These are phyloP conservation scores for Cyclina sinensis DNA, from an alignment of 1,140 invertebrate genomes.

Conservation along the genomic window DNA sequence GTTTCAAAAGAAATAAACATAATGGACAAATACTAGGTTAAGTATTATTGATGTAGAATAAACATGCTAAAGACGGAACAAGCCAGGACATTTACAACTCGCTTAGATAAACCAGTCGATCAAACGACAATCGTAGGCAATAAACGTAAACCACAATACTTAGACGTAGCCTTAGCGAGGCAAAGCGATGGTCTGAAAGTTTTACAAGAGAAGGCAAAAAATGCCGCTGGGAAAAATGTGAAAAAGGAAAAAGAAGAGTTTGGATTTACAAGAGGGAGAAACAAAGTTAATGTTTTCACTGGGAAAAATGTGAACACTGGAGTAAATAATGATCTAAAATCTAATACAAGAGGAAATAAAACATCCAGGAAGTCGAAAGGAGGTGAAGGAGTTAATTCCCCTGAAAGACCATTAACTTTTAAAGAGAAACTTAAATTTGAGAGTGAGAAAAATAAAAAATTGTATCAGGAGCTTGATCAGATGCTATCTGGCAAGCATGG, in stretches of 20 bases:
- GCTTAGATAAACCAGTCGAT: conserved; percentile 47
- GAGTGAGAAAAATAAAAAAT: conserved; percentile 56
- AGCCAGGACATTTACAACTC: conserved; percentile 19
- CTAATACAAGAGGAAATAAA: conserved; percentile 26
- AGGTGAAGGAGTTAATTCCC: not conserved
- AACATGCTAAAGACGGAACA: conserved; percentile 61
- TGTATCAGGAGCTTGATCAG: conserved; percentile 47
- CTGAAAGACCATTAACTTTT: conserved; percentile 15
- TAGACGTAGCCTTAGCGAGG: conserved; percentile 57
- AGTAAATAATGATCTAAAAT: not conserved
- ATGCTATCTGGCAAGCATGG: conserved; percentile 42
- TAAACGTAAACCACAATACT: conserved; percentile 61
- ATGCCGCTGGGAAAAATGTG: conserved; percentile 20
- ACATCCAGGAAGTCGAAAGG: not conserved
- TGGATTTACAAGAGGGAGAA: conserved; percentile 12
- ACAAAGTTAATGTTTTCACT: conserved; percentile 46
- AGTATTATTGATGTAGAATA: conserved; percentile 47
- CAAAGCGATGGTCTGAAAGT: not conserved
- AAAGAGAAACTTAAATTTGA: conserved; percentile 48
- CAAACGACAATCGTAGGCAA: conserved; percentile 26
- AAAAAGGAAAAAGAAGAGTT: conserved; percentile 29
- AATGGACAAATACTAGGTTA: conserved; percentile 36
- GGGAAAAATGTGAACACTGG: conserved; percentile 4
- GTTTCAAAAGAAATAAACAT: conserved; percentile 52
- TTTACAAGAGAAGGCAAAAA: not conserved